Evolutionary conservation across 1,140 invertebrate genomes (phyloP).

Genomic region (Melitaea cinxia): DNA sequence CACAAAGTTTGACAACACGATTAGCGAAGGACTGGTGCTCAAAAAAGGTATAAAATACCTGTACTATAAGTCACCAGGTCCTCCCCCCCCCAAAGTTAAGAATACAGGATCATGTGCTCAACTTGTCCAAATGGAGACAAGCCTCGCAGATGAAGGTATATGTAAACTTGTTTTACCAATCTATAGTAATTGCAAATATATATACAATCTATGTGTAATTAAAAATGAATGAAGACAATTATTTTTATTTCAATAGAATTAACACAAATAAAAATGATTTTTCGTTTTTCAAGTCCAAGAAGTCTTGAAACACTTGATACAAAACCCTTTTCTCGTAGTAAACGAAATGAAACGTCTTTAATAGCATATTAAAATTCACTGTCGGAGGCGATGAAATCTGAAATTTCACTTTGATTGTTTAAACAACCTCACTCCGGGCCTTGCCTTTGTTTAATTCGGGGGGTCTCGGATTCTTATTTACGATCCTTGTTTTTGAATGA

Average conservation of each 20-base stretch:
- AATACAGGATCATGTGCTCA: too few relatives aligned
- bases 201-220: too few relatives aligned
- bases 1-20: too few relatives aligned
- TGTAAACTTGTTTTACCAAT: too few relatives aligned
- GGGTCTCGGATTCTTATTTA: constrained; percentile 17
- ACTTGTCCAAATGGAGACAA: too few relatives aligned
- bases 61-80: too few relatives aligned
- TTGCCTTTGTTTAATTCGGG: constrained; percentile 26
- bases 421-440: constrained; percentile 38
- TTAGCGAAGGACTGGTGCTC: too few relatives aligned
- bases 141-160: too few relatives aligned
- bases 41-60: too few relatives aligned
- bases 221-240: too few relatives aligned
- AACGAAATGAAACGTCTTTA: constrained; percentile 43
- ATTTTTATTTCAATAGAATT: neutral
- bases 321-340: constrained; percentile 28
- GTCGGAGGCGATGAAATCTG: constrained; percentile 42
- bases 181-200: too few relatives aligned
- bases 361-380: constrained; percentile 48
- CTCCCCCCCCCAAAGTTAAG: too few relatives aligned
- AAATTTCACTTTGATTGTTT: constrained; percentile 45
- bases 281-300: neutral
- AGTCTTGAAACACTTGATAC: constrained; percentile 17
- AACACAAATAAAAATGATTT: neutral
- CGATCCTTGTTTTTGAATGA: neutral